Evolutionary conservation across 2,888 invertebrate genomes (phyloP).

Genomic region (Poecilobothrus nobilitatus): DNA sequence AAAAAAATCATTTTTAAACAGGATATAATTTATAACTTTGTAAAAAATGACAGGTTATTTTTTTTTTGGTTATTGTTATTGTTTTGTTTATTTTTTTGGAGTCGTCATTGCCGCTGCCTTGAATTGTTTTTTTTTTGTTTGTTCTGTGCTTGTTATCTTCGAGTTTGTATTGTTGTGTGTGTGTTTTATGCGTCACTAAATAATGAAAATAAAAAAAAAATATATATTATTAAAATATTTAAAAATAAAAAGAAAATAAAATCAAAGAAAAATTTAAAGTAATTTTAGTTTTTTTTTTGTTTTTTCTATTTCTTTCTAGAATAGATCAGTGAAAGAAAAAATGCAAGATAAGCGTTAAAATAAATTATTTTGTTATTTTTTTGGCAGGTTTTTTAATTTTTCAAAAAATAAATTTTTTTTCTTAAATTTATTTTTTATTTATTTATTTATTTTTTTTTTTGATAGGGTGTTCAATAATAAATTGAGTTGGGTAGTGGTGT

Average conservation of each 20-base stretch:
- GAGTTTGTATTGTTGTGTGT: neutral
- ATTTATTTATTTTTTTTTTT: neutral
- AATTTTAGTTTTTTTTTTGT: too few relatives aligned
- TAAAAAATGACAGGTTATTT: neutral
- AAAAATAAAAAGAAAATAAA: neutral
- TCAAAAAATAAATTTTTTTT: neutral
- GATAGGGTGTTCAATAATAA: neutral
- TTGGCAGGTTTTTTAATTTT: neutral
- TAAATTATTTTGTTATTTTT: slow-evolving; percentile 4
- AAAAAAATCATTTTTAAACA: too few relatives aligned
- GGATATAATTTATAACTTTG: too few relatives aligned
- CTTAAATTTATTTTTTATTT: neutral
- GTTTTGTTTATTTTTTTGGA: neutral
- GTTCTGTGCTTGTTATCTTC: too few relatives aligned
- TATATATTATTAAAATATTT: neutral
- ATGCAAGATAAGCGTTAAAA: neutral
- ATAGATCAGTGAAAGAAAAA: neutral
- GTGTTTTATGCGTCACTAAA: neutral
- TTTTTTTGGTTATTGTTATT: neutral
- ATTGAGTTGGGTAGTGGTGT: too few relatives aligned
- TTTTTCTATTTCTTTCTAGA: neutral
- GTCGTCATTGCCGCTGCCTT: neutral
- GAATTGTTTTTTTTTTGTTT: too few relatives aligned
- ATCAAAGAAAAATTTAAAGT: neutral
- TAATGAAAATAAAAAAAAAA: neutral